Evolutionary conservation across 1,140 invertebrate genomes (phyloP).

Genomic region (Panagrolaimus sp.): DNA sequence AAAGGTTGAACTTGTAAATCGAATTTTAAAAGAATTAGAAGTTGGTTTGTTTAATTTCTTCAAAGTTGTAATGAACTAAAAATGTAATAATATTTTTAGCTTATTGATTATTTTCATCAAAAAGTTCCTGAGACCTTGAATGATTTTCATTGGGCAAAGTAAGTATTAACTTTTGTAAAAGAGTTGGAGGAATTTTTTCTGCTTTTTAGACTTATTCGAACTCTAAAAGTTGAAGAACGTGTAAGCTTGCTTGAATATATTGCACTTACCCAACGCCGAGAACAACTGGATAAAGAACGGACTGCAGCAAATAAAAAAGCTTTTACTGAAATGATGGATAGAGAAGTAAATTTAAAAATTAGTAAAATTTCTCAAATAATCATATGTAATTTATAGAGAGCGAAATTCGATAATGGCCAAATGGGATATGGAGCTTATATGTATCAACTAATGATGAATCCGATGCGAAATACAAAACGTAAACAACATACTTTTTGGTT

Average conservation of each 20-base stretch:
- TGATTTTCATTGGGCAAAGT: neutral
- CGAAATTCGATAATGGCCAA: neutral
- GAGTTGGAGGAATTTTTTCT: neutral
- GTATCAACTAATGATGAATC: constrained; percentile 9
- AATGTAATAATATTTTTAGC: neutral
- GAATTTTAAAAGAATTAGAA: constrained; percentile 10
- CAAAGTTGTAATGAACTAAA: neutral
- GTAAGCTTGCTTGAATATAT: neutral
- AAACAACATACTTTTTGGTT: neutral
- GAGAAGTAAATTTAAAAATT: neutral
- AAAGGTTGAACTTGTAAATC: neutral
- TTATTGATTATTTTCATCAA: constrained; percentile 8
- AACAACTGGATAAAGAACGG: neutral
- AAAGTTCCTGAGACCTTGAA: neutral
- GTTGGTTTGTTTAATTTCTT: constrained; percentile 3
- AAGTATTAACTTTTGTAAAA: neutral
- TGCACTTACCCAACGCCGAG: neutral
- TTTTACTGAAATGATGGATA: neutral
- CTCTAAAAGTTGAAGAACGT: neutral
- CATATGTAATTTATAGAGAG: neutral
- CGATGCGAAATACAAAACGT: neutral
- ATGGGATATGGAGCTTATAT: neutral
- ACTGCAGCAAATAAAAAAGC: neutral
- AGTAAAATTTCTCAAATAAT: neutral
- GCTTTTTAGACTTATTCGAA: neutral